Evolutionary conservation across 1,140 invertebrate species (phyloP), one percentile per base, ranked within the genome.

Genomic region (Lepidotrigona ventralis): DNA sequence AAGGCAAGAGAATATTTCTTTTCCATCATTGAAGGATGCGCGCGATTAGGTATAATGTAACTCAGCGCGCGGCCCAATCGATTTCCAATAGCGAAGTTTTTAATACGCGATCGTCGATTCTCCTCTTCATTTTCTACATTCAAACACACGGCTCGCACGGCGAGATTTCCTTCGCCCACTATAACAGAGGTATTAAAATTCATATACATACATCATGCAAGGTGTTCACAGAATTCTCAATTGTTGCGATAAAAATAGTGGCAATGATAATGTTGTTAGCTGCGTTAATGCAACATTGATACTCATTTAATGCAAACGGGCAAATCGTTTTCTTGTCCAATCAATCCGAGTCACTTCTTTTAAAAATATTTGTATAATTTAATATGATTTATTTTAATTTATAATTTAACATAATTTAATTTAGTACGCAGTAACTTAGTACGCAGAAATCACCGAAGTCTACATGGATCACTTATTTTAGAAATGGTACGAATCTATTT

Each of bases 71-170:
- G 26, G 56, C 54, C 23, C 4, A 69, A 79, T 79, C 51, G 76
- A 54, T 69, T 79, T n/a, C 23, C 76, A 79, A 79, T 54, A 69
- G 1, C 12, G 19, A 23, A 54, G 29, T 46, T 69, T 79, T 79
- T 56, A 69, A 39, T 69, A 46, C 46, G 26, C 46, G 23, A 78
- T 68, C 26, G 46, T 29, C 8, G 33, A n/a, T 8, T 11, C 53
- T 12, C 12, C 19, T 19, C 33, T 69, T 79, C 11, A 46, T 29
- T 79, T 54, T 29, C 29, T 64, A 21, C 26, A 15, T 53, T 64
- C 12, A 56, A 5, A 6, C 17, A 9, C 6, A 5, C 63, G 15
- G 60, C 60, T 64, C n/a, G 14, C 12, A 15, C 60, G 15, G 60
- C 15, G n/a, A 17, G 15, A 64, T 64, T 64, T 64, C 15, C 6